Conservation (phyloP, 2,888 invertebrate species). For the Drosophila antonietae region DNA sequence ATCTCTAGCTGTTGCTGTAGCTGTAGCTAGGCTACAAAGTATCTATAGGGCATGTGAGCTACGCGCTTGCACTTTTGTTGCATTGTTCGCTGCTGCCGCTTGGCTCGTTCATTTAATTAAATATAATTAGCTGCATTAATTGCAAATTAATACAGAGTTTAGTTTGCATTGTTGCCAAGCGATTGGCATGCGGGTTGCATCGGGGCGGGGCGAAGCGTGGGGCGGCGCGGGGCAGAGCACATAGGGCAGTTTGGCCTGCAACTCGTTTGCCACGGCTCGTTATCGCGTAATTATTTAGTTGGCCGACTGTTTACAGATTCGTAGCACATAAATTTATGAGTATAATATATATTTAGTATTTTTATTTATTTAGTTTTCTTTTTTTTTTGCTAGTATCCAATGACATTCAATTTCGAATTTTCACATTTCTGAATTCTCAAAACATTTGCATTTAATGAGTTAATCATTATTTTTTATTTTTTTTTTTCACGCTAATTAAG, state of each 20-base stretch:
- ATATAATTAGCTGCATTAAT: constrained; percentile 81
- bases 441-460: constrained; percentile 59
- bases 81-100: constrained; percentile 65
- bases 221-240: background rate
- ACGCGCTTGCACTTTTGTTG: constrained; percentile 34
- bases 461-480: constrained; percentile 31
- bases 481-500: constrained; percentile 23
- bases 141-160: constrained; percentile 81
- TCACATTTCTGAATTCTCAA: background rate
- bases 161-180: constrained; percentile 65
- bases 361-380: too few species aligned
- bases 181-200: constrained; percentile 1
- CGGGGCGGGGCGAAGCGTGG: too few species aligned
- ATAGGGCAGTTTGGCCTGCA: constrained; percentile 25
- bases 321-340: constrained; percentile 42
- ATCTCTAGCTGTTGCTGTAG: constrained; percentile 8
- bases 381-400: constrained; percentile 16
- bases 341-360: constrained; percentile 3
- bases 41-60: constrained; percentile 39
- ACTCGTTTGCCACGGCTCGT: constrained; percentile 73
- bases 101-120: constrained; percentile 78
- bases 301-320: constrained; percentile 36
- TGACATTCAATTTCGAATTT: constrained; percentile 37
- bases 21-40: constrained; percentile 30
- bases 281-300: constrained; percentile 70